Percentiles rank a stretch among this genome's conserved stretches.
phyloP scores from a whole-genome alignment of 2,113 vertebrate species.

The Arizona elegans region DNA sequence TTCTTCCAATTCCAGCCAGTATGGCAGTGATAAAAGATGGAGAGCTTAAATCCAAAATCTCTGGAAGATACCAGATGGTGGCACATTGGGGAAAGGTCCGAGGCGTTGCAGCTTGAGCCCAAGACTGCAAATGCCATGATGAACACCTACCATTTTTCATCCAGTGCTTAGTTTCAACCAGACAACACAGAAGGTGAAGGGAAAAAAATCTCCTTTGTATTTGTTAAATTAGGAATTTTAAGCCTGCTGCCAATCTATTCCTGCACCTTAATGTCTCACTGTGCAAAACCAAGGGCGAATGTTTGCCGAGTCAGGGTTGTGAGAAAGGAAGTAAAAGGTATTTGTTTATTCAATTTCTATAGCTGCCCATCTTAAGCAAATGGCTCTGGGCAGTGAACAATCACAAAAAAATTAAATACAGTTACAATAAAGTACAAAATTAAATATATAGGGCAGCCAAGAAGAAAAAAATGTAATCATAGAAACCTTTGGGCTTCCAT shows the following conservation, averaged over 20 bases:
- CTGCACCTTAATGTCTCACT: background rate
- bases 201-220: background rate
- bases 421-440: background rate
- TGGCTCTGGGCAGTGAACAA: background rate
- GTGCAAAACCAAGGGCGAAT: background rate
- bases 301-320: background rate
- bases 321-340: background rate
- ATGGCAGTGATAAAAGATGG: background rate
- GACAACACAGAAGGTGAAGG: background rate
- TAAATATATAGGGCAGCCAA: background rate
- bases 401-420: background rate
- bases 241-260: background rate
- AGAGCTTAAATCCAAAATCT: background rate
- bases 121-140: background rate
- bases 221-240: background rate
- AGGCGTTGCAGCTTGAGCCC: background rate
- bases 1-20: background rate
- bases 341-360: background rate
- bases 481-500: background rate
- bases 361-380: background rate
- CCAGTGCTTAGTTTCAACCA: background rate
- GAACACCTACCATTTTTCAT: background rate
- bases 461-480: background rate
- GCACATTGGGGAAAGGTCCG: background rate
- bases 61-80: background rate